A percentile compares a stretch with the other conserved stretches of the same genome.
Evolutionary conservation across 2,888 invertebrate genomes (phyloP).

Genomic region (Hirudinaria manillensis): DNA sequence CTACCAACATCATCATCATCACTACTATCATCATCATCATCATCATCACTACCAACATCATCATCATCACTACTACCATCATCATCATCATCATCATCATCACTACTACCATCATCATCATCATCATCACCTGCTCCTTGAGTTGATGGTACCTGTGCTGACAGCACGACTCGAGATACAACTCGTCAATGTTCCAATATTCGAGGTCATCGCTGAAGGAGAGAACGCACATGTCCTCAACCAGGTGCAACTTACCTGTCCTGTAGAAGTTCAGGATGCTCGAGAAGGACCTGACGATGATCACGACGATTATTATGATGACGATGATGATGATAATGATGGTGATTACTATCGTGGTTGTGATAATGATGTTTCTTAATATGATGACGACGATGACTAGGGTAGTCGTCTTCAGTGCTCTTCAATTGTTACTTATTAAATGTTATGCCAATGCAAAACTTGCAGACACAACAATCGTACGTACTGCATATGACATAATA

Average conservation of each 20-base stretch:
- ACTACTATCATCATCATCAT: neutral
- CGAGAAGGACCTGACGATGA: constrained; percentile 74
- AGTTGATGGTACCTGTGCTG: constrained; percentile 97
- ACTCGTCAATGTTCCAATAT: constrained; percentile 96
- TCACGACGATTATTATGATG: neutral
- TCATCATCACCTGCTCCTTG: constrained; percentile 66
- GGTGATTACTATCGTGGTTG: neutral
- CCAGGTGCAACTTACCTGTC: constrained; percentile 92
- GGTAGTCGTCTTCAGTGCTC: neutral
- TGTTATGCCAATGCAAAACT: too few species aligned
- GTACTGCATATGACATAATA: too few species aligned
- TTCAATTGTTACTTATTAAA: too few species aligned
- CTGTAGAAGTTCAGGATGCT: constrained; percentile 91
- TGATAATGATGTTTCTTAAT: neutral
- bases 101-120: constrained; percentile 2
- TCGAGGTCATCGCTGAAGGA: constrained; percentile 96
- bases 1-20: neutral
- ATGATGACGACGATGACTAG: neutral
- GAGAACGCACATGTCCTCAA: constrained; percentile 97
- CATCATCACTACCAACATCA: neutral
- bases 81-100: neutral
- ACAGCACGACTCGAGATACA: constrained; percentile 93
- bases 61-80: neutral
- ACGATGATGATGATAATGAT: constrained; percentile 17
- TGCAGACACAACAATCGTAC: too few species aligned